phyloP scores from a whole-genome alignment of 2,888 invertebrate genomes.

The Listrodromus nycthemerus region DNA sequence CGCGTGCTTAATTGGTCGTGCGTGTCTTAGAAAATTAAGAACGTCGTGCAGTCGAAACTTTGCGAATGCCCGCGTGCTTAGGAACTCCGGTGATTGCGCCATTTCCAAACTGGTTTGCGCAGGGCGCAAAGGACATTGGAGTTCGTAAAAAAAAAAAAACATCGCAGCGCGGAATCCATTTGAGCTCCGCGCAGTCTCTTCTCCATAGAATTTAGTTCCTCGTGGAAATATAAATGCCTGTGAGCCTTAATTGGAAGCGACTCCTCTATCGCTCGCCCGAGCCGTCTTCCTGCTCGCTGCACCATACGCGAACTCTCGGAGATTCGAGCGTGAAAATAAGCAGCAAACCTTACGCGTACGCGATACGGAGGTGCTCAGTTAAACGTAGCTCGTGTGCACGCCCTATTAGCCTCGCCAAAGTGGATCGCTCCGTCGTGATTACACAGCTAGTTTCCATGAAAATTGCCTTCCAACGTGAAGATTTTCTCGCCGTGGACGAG shows the following conservation, averaged over 20 bases:
- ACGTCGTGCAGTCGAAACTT: background rate
- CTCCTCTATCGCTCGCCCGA: slow-evolving; percentile 46
- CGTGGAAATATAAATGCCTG: slow-evolving; percentile 60
- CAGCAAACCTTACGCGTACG: slow-evolving; percentile 19
- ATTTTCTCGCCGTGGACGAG: slow-evolving; percentile 35
- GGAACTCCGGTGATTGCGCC: slow-evolving; percentile 14
- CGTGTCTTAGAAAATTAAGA: slow-evolving; percentile 19
- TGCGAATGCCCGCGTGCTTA: background rate
- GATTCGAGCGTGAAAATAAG: slow-evolving; percentile 16
- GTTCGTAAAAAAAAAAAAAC: slow-evolving; percentile 3
- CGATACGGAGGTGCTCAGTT: background rate
- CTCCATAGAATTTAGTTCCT: slow-evolving; percentile 33
- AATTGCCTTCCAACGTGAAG: slow-evolving; percentile 54
- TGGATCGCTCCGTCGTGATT: slow-evolving; percentile 35
- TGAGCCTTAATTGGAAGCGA: slow-evolving; percentile 66
- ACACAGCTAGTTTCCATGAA: slow-evolving; percentile 59
- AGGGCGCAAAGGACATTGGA: background rate
- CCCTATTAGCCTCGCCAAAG: slow-evolving; percentile 39
- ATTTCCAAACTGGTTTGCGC: slow-evolving; percentile 6
- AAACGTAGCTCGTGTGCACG: slow-evolving; percentile 27
- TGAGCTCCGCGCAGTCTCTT: slow-evolving; percentile 18
- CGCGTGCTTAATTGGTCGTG: slow-evolving; percentile 18
- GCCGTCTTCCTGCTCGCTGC: background rate
- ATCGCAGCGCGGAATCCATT: slow-evolving; percentile 38
- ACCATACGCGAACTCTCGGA: slow-evolving; percentile 15